Conservation (phyloP, 2,888 invertebrate species). For the Iselma pallidipennis region DNA sequence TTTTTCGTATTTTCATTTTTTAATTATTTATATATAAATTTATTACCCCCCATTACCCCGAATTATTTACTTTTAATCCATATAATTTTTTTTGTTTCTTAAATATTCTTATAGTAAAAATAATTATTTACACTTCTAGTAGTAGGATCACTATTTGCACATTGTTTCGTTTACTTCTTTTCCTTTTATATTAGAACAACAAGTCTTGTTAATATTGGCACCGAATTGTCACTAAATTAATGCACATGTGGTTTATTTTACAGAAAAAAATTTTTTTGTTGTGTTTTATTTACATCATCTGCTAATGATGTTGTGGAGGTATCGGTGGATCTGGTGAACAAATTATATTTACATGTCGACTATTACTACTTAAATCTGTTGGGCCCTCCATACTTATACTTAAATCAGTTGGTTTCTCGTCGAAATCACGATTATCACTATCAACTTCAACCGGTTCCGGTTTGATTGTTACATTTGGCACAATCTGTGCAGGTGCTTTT, state of each 20-base stretch:
- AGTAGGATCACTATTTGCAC: constrained; percentile 38
- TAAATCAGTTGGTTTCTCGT: constrained; percentile 56
- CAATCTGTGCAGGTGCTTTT: constrained; percentile 38
- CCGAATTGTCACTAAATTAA: constrained; percentile 30
- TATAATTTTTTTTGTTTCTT: constrained; percentile 33
- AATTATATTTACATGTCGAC: constrained; percentile 52
- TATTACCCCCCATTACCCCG: background rate
- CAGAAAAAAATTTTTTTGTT: constrained; percentile 12
- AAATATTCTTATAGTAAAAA: constrained; percentile 29
- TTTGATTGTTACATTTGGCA: constrained; percentile 39
- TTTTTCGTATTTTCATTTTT: too few relatives aligned
- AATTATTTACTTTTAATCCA: constrained; percentile 20
- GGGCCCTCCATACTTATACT: constrained; percentile 54
- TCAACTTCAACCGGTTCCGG: constrained; percentile 43
- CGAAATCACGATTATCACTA: constrained; percentile 34
- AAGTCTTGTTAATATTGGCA: constrained; percentile 35
- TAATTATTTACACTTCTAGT: constrained; percentile 36
- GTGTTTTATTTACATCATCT: too few relatives aligned
- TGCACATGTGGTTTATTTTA: constrained; percentile 24
- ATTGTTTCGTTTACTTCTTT: constrained; percentile 18
- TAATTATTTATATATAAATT: background rate
- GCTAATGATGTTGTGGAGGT: constrained; percentile 40
- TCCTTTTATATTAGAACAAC: background rate
- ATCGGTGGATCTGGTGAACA: constrained; percentile 54
- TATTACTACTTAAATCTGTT: constrained; percentile 51